phyloP scores from a whole-genome alignment of 2,797 vertebrate genomes.

The Aldrovandia affinis region DNA sequence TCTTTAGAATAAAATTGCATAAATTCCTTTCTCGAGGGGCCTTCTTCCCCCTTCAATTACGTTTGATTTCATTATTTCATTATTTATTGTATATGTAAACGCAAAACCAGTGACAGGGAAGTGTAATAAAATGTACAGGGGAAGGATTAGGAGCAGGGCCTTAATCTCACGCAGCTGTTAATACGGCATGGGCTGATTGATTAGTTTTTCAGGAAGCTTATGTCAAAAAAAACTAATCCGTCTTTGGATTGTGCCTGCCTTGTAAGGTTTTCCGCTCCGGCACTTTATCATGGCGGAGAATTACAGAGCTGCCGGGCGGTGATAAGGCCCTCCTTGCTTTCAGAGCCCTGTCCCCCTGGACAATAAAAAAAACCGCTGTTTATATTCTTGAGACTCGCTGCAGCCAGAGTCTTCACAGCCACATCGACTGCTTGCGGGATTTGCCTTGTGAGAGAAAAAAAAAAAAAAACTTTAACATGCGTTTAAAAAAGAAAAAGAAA shows the following conservation, averaged over 20 bases:
- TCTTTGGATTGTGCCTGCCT: constrained; percentile 90
- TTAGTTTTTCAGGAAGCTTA: constrained; percentile 94
- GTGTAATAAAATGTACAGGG: constrained; percentile 85
- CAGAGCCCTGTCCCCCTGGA: constrained; percentile 76
- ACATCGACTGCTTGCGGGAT: constrained; percentile 73
- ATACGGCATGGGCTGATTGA: constrained; percentile 90
- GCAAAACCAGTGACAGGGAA: constrained; percentile 67
- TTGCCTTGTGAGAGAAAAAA: constrained; percentile 59
- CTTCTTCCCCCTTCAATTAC: constrained; percentile 72
- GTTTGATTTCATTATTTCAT: constrained; percentile 74
- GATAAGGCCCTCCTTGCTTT: constrained; percentile 90
- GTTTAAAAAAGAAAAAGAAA: constrained; percentile 23
- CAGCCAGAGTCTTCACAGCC: constrained; percentile 77
- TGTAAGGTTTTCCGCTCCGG: constrained; percentile 87
- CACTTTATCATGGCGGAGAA: constrained; percentile 90
- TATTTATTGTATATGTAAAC: constrained; percentile 69
- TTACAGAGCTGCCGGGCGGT: constrained; percentile 88
- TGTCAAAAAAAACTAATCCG: constrained; percentile 95
- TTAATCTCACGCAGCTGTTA: constrained; percentile 87
- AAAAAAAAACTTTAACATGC: constrained; percentile 33
- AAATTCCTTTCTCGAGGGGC: constrained; percentile 61
- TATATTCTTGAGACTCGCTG: constrained; percentile 83
- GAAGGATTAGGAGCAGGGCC: constrained; percentile 84
- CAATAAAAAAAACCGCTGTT: constrained; percentile 87
- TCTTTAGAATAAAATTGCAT: constrained; percentile 67